Conservation (phyloP, 1,140 invertebrate species). For the Chlorops oryzae region DNA sequence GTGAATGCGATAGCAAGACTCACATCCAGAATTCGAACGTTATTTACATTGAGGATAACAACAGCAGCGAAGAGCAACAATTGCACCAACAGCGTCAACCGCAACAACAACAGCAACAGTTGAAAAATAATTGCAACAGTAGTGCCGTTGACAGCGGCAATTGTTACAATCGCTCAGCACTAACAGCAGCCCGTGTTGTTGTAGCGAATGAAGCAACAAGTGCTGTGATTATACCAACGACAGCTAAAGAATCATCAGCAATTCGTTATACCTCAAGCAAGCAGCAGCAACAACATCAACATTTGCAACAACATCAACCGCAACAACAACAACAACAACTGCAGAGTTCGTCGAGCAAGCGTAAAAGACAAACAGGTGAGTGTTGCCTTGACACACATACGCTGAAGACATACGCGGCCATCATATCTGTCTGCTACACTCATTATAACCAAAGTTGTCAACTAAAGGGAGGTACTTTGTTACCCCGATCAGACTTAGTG, state of each 20-base stretch:
- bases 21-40: slow-evolving; percentile 1
- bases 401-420: too few relatives aligned
- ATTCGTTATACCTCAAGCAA: slow-evolving; percentile 8
- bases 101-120: neutral
- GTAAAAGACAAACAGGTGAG: slow-evolving; percentile 15
- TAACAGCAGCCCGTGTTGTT: neutral
- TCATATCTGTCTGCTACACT: too few relatives aligned
- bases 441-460: too few relatives aligned
- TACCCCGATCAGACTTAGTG: too few relatives aligned
- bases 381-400: too few relatives aligned
- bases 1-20: neutral
- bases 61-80: slow-evolving; percentile 1
- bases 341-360: slow-evolving; percentile 10
- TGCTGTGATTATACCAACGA: slow-evolving; percentile 1
- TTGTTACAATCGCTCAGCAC: neutral
- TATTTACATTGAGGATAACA: slow-evolving; percentile 16
- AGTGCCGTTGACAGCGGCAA: neutral
- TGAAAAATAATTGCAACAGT: slow-evolving; percentile 1
- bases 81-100: slow-evolving; percentile 1
- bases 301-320: slow-evolving; percentile 1
- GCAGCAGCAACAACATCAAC: slow-evolving; percentile 8
- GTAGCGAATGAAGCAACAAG: slow-evolving; percentile 1
- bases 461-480: too few relatives aligned
- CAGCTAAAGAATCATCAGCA: neutral
- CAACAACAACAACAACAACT: slow-evolving; percentile 1